These are phyloP conservation scores for Callipepla californica DNA, from an alignment of 2,113 vertebrate genomes.

Conservation along the genomic window DNA sequence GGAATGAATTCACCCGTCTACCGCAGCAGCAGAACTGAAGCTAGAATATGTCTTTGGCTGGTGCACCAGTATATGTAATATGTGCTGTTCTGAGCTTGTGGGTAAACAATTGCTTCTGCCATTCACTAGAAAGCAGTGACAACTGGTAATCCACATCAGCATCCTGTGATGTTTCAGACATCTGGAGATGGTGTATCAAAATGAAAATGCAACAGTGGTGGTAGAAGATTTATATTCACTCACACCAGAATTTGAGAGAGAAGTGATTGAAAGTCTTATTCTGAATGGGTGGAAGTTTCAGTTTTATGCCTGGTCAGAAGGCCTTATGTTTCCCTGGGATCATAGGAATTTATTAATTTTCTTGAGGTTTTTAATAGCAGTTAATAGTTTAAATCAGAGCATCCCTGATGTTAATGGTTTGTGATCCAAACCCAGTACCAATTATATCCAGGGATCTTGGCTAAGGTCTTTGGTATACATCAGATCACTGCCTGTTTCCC, in stretches of 20 bases:
- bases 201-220: neutral
- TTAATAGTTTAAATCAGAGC: neutral
- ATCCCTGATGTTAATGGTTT: neutral
- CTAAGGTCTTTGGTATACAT: neutral
- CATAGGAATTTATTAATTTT: neutral
- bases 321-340: neutral
- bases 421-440: neutral
- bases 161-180: rapidly evolving
- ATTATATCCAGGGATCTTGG: neutral
- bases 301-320: neutral
- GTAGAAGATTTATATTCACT: neutral
- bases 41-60: neutral
- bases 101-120: neutral
- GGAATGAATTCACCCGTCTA: neutral
- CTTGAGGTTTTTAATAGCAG: neutral
- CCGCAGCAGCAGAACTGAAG: neutral
- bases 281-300: neutral
- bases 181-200: rapidly evolving
- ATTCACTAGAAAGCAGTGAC: neutral
- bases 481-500: neutral
- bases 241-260: neutral
- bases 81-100: neutral
- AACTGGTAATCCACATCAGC: neutral
- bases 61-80: neutral
- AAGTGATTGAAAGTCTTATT: neutral